A percentile compares a stretch with the other conserved stretches of the same genome.
Conservation (phyloP, 2,113 vertebrate genomes). For the Esox niger region DNA sequence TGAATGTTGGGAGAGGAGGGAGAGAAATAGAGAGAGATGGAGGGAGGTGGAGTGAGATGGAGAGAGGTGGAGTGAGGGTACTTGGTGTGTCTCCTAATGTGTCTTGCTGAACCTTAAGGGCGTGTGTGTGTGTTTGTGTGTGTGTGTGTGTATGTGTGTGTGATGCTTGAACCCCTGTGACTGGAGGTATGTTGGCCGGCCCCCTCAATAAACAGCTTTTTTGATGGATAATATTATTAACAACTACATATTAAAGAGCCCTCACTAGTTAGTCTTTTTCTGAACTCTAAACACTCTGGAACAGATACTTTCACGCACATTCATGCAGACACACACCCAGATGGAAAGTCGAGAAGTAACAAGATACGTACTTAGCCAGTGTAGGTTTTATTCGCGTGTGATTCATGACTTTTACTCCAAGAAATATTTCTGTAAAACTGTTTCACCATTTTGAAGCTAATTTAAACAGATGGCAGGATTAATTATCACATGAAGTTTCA, state of each 20-base stretch:
- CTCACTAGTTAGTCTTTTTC: not conserved
- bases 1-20: too few species aligned
- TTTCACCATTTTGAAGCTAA: slow-evolving; percentile 8
- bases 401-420: slow-evolving; percentile 28
- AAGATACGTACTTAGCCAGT: slow-evolving; percentile 17
- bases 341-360: not conserved
- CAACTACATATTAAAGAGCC: not conserved
- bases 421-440: slow-evolving; percentile 25
- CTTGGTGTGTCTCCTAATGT: slow-evolving; percentile 17
- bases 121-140: slow-evolving; percentile 16
- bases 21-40: not conserved
- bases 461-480: slow-evolving; percentile 19
- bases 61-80: slow-evolving; percentile 16
- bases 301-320: not conserved
- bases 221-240: slow-evolving; percentile 27
- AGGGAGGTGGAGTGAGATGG: slow-evolving; percentile 13
- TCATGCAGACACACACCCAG: slow-evolving; percentile 6
- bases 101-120: slow-evolving; percentile 12
- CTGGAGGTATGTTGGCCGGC: slow-evolving; percentile 34
- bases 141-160: slow-evolving; percentile 23
- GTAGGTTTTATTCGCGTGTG: slow-evolving; percentile 26
- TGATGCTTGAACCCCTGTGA: slow-evolving; percentile 49
- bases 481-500: slow-evolving; percentile 20
- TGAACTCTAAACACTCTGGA: too few species aligned
- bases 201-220: slow-evolving; percentile 45